Evolutionary conservation across 2,888 invertebrate species (phyloP).

Genomic region (Trypoxylon attenuatum): DNA sequence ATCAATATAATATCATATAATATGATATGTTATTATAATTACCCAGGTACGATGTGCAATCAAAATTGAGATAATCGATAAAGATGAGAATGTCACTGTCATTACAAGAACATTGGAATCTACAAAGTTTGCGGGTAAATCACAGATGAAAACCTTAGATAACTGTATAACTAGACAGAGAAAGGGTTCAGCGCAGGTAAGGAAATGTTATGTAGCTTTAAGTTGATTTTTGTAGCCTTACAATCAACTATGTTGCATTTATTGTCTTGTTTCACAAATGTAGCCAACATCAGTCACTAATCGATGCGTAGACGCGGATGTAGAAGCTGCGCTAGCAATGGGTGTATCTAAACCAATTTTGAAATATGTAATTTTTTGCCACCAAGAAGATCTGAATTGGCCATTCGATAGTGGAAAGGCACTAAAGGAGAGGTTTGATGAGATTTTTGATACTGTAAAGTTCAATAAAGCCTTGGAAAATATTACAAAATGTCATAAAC

Average conservation of each 20-base stretch:
- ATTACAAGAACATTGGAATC: constrained; percentile 83
- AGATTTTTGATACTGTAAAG: constrained; percentile 95
- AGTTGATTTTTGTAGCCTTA: no score
- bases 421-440: constrained; percentile 97
- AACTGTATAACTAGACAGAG: constrained; percentile 76
- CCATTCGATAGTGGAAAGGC: constrained; percentile 95
- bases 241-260: not conserved
- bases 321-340: constrained; percentile 81
- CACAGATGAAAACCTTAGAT: constrained; percentile 81
- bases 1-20: not conserved
- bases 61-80: constrained; percentile 77
- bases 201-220: no score
- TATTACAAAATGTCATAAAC: constrained; percentile 82
- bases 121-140: constrained; percentile 71
- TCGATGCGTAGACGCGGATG: constrained; percentile 84
- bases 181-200: constrained; percentile 51
- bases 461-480: constrained; percentile 93
- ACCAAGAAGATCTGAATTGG: constrained; percentile 99
- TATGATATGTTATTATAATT: not conserved
- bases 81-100: constrained; percentile 79
- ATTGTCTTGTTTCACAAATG: not conserved
- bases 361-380: constrained; percentile 98
- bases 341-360: constrained; percentile 96
- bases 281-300: constrained; percentile 77
- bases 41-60: constrained; percentile 73